These are phyloP conservation scores for Labroides dimidiatus DNA, from an alignment of 2,797 vertebrate species.

Conservation along the genomic window DNA sequence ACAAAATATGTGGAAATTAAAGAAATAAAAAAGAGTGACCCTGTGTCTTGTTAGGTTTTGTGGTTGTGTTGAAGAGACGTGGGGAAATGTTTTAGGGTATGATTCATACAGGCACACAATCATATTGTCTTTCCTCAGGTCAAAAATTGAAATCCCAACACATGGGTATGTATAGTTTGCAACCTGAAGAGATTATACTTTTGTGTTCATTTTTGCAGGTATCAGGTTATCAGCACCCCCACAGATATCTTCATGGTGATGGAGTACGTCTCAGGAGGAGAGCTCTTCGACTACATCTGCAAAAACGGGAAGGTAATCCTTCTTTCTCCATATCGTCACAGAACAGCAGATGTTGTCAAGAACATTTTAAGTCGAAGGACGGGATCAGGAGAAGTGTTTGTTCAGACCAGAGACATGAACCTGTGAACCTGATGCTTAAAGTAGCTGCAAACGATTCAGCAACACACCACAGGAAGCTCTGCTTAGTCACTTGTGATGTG, in stretches of 20 bases:
- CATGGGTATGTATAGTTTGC: not conserved
- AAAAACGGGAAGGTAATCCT: conserved; percentile 98
- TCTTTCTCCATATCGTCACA: not conserved
- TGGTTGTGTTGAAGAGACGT: not conserved
- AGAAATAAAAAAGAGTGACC: not conserved
- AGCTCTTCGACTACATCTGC: conserved; percentile 99
- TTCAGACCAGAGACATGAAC: conserved; percentile 24
- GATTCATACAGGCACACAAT: too few relatives aligned
- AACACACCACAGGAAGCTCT: conserved; percentile 16
- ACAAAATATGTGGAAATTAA: not conserved
- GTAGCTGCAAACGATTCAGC: conserved; percentile 26
- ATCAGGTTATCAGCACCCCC: conserved; percentile 99
- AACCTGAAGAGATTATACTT: not conserved
- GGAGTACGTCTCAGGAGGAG: conserved; percentile 99
- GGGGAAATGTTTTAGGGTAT: not conserved
- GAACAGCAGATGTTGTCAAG: not conserved
- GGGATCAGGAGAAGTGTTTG: conserved; percentile 18
- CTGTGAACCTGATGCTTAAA: conserved; percentile 14
- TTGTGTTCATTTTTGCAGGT: conserved; percentile 82
- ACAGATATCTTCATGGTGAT: conserved; percentile 99
- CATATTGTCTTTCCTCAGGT: too few relatives aligned
- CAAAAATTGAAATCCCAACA: not conserved
- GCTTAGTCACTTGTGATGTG: conserved; percentile 53
- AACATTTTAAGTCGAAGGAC: conserved; percentile 14
- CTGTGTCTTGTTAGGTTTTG: not conserved